Percentiles rank a stretch among this genome's conserved stretches.
Conservation (phyloP, 2,888 invertebrate species). For the Agrotis puta region DNA sequence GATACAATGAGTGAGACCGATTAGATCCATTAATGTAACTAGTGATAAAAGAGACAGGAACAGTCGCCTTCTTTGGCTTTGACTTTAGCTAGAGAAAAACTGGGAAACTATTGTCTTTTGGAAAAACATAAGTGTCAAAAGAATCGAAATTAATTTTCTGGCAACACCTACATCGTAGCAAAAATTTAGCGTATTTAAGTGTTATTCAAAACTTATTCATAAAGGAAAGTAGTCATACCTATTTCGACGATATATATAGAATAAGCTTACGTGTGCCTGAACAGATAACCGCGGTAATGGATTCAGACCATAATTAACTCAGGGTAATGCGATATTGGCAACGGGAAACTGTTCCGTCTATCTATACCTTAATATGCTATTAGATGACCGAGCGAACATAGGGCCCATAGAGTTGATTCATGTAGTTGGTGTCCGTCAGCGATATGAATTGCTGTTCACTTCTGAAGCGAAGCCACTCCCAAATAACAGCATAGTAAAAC, state of each 20-base stretch:
- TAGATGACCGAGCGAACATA: neutral
- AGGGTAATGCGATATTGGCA: constrained; percentile 24
- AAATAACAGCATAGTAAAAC: neutral
- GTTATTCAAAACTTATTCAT: too few species aligned
- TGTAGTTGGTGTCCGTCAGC: neutral
- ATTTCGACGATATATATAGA: neutral
- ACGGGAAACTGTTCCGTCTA: constrained; percentile 30
- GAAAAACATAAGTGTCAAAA: too few species aligned
- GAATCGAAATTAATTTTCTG: too few species aligned
- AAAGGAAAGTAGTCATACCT: too few species aligned
- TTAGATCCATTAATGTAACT: too few species aligned
- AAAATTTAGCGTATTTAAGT: too few species aligned
- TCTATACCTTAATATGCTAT: neutral
- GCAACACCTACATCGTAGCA: too few species aligned
- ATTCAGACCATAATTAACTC: constrained; percentile 39
- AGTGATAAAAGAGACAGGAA: too few species aligned
- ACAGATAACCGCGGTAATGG: constrained; percentile 37
- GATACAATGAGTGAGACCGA: too few species aligned
- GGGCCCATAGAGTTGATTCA: neutral
- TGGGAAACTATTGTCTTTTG: too few species aligned
- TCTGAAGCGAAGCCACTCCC: neutral
- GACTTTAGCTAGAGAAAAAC: too few species aligned
- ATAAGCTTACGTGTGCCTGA: constrained; percentile 14
- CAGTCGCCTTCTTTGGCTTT: too few species aligned
- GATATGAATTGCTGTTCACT: neutral